Base-by-base conservation (phyloP, 1,140 invertebrate genomes). In the Chironomus striatipennis region DNA sequence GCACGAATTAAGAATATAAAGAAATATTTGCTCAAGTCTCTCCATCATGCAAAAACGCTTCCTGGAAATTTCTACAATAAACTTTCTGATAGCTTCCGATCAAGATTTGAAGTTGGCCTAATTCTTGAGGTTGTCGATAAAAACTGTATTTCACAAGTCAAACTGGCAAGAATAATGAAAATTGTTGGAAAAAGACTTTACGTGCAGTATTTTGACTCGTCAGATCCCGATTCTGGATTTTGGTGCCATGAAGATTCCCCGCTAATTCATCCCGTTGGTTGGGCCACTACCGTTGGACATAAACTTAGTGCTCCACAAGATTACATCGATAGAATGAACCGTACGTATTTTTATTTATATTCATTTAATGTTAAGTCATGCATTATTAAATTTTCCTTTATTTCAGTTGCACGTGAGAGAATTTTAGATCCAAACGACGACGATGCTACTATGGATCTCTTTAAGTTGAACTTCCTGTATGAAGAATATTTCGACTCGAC, bases 181-280 rank as follows among this genome's bases (percentile, higher is more conserved):
- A 93, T 97, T 76, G 88, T 97, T 20, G 96, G 96, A 0, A 96
- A 97, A 80, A 86, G 96, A 65, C 85, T 98, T 21, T 92, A 96
- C 78, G 87, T 98, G 0, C 90, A 90, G 77, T 98, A 98, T 84
- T 94, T 93, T 78, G 93, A 96, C 77, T 90, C 91, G 73, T 86
- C 89, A 1, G 88, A 90, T 73, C 90, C 91, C 79, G 91, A 92
- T 78, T 87, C 89, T 79, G 94, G 91, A 7, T 98, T 98, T 83
- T 98, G 96, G 96, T 98, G 95, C 79, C 96, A 98, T 78, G 94
- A 97, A 82, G 92, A 95, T 80, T 97, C 95, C 0, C 92, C 94
- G 0, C 85, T 98, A 7, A 94, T 99, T 76, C 96, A 98, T 85
- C 94, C 93, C 4, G 92, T 97, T 3, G 96, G 96, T 15, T 99